Evolutionary conservation across 2,888 invertebrate species (phyloP), one percentile per base, ranked within the genome.

Genomic region (Pycnomerus fuliginosus): DNA sequence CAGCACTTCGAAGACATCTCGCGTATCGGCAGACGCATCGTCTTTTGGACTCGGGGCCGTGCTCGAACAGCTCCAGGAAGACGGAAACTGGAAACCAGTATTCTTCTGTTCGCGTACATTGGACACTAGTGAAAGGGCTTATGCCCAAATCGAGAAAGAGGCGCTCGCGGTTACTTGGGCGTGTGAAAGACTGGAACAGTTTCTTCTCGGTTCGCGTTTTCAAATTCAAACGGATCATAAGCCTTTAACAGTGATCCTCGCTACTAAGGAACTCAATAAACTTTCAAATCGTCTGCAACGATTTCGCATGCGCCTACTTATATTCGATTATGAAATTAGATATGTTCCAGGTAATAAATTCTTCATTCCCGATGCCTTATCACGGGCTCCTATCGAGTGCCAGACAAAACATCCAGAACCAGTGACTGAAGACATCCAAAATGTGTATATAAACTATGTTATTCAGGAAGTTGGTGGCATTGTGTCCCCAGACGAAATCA

Each of bases 131-230:
- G 67, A 71, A 45, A 51, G 47, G 12, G 40, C 59, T 12, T 70
- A 69, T 38, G 63, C 65, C 0, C 64, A 68, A 46, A 69, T 70
- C 7, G 68, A 71, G 43, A 67, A 67, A 47, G 68, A 71, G 52
- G 61, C 66, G 0, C 43, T 71, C 3, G 69, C 63, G 4, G 38
- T 68, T 1, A 57, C 56, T 0, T 63, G 59, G 54, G 66, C 64
- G 2, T 55, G 58, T 4, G 64, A 69, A 36, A 53, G 56, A 38
- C 65, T 69, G 35, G 37, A 55, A 29, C 59, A 69, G 11, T 31
- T 31, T 31, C 3, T 16, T 10, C n/a, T 48, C 3, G 48, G 44
- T 10, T 5, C 10, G 16, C 23, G 52, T 14, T 53, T 71, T 22
- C 34, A 28, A 10, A 36, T 70, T 2, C 54, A 60, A 48, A 72